Conservation (phyloP, 1,140 invertebrate genomes). For the Drosophila suzukii region DNA sequence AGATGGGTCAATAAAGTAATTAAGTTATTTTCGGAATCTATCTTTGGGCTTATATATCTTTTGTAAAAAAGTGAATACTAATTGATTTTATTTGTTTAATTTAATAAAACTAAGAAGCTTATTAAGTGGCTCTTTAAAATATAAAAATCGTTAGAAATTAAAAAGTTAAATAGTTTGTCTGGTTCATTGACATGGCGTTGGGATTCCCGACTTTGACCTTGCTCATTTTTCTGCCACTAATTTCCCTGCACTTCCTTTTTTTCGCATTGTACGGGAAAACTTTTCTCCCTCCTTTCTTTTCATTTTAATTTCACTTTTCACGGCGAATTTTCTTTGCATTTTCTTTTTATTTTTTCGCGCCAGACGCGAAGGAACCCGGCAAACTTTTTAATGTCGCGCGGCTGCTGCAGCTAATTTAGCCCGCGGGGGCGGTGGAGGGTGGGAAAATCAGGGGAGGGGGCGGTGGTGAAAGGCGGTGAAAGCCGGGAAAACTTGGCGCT, state of each 20-base stretch:
- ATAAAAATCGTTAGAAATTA: background rate
- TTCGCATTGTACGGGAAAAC: slow-evolving; percentile 11
- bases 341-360: slow-evolving; percentile 53
- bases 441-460: background rate
- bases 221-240: slow-evolving; percentile 22
- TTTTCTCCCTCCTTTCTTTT: slow-evolving; percentile 43
- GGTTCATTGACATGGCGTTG: slow-evolving; percentile 46
- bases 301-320: slow-evolving; percentile 83
- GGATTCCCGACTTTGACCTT: slow-evolving; percentile 21
- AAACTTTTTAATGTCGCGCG: slow-evolving; percentile 82
- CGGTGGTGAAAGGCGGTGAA: slow-evolving; percentile 7
- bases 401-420: slow-evolving; percentile 77
- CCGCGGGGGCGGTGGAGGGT: slow-evolving; percentile 7
- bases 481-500: slow-evolving; percentile 56
- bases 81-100: too few relatives aligned
- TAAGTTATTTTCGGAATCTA: slow-evolving; percentile 8
- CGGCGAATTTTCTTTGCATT: slow-evolving; percentile 51
- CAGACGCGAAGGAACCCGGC: slow-evolving; percentile 49
- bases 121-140: background rate
- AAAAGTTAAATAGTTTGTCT: slow-evolving; percentile 22
- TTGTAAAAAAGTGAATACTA: too few relatives aligned
- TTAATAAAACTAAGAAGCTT: too few relatives aligned
- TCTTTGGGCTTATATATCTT: too few relatives aligned
- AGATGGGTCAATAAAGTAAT: slow-evolving; percentile 37
- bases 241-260: slow-evolving; percentile 36